A percentile compares a stretch with the other conserved stretches of the same genome.
Conservation (phyloP, 2,797 vertebrate species). For the Australoheros facetus region DNA sequence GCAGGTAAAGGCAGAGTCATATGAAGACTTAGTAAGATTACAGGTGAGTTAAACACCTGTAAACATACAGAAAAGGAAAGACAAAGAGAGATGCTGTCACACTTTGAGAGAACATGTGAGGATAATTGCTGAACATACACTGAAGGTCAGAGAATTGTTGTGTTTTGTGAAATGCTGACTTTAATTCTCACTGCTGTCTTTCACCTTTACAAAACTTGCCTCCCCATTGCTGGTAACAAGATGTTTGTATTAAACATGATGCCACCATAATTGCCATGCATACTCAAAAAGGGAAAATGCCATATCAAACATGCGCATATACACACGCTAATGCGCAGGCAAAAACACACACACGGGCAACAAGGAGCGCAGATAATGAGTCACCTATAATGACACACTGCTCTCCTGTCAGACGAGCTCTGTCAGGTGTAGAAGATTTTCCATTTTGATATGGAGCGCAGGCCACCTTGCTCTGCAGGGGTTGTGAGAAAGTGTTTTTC, state of each 20-base stretch:
- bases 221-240: conserved; percentile 10
- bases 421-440: conserved; percentile 68
- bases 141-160: conserved; percentile 45
- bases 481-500: conserved; percentile 25
- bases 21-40: conserved; percentile 9
- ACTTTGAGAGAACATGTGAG: conserved; percentile 6
- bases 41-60: conserved; percentile 15
- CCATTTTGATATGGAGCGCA: conserved; percentile 47
- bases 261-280: conserved; percentile 27
- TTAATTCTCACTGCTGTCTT: conserved; percentile 12
- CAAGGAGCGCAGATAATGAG: conserved; percentile 58
- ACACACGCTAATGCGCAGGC: conserved; percentile 12
- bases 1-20: conserved; percentile 8
- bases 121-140: conserved; percentile 6
- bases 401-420: conserved; percentile 62
- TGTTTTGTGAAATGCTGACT: conserved; percentile 23
- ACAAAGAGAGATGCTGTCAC: conserved; percentile 23
- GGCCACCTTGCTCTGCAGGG: conserved; percentile 40
- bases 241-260: conserved; percentile 30
- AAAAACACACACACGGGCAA: conserved; percentile 29
- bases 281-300: conserved; percentile 49
- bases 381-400: conserved; percentile 64
- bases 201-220: conserved; percentile 23
- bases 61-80: conserved; percentile 3
- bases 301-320: conserved; percentile 28